Base-by-base conservation (phyloP, 2,888 invertebrate species). In the Mesoligia furuncula region DNA sequence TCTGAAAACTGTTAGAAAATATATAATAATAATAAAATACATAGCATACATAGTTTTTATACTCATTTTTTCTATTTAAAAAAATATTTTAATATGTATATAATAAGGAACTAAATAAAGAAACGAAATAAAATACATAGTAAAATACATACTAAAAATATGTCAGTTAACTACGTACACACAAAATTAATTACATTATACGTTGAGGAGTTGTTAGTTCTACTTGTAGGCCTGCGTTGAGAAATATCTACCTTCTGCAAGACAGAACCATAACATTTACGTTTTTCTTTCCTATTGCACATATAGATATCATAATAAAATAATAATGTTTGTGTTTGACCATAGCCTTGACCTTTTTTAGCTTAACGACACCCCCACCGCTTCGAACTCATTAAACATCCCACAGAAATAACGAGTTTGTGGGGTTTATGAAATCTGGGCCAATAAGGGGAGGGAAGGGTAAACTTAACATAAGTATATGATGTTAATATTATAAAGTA, bases 351-450 rank as follows among this genome's bases (percentile, higher is more conserved):
- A 73, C 85, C 73, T 78, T 75, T 78, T 75, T 69, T 6, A 78
- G 42, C 61, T 84, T 68, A 81, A 71, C 70, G 73, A 73, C 66
- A 42, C 54, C 71, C 45, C 54, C 69, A 31, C 62, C 24, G 11
- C 36, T 45, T 66, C 66, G 39, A 74, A 64, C 77, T 77, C 73
- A 84, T 85, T 85, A 72, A 75, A 68, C 51, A 85, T 85, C 78
- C 66, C 72, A 62, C 57, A 76, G 13, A 64, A 71, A 57, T 77
- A 84, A 73, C 61, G 82, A 73, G 51, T 68, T 73, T 42, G 36
- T 54, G 45, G 81, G 75, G 67, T 48, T 62, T 61, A 67, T 62
- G 51, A 69, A 81, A 85, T 72, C 67, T 81, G 71, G 61, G 69
- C 68, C 67, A 81, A 76, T 85, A 75, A 48, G n/a, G 66, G 27